Evolutionary conservation across 2,113 vertebrate species (phyloP).

Genomic region (Halichoeres trimaculatus): DNA sequence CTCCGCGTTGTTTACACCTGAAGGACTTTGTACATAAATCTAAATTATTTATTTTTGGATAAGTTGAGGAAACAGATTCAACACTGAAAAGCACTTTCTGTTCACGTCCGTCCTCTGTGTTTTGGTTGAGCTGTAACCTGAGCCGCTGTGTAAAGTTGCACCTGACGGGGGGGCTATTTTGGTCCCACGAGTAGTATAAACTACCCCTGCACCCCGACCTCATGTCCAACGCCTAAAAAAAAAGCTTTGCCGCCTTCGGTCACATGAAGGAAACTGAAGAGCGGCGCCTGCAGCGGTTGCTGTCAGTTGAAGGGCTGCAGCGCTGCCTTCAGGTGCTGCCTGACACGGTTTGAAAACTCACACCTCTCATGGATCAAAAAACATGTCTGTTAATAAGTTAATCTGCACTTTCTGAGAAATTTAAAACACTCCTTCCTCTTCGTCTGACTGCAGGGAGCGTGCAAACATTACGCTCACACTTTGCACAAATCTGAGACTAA

Average conservation of each 20-base stretch:
- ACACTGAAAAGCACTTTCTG: conserved; percentile 78
- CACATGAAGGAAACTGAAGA: conserved; percentile 83
- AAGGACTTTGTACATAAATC: conserved; percentile 60
- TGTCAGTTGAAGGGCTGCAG: conserved; percentile 56
- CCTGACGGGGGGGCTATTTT: conserved; percentile 85
- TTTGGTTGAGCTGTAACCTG: conserved; percentile 80
- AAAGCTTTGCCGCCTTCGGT: conserved; percentile 63
- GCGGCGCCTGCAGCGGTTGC: conserved; percentile 60
- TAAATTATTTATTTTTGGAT: conserved; percentile 54
- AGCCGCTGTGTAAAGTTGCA: conserved; percentile 78
- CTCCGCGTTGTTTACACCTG: conserved; percentile 76
- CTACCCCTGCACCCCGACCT: conserved; percentile 36
- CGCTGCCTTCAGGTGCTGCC: conserved; percentile 10
- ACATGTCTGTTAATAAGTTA: too few relatives aligned
- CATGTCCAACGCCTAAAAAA: conserved; percentile 17
- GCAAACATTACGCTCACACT: too few relatives aligned
- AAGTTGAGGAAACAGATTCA: conserved; percentile 4
- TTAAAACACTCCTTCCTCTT: too few relatives aligned
- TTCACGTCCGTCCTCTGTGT: conserved; percentile 60
- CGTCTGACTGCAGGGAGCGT: too few relatives aligned
- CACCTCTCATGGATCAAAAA: too few relatives aligned
- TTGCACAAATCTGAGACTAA: too few relatives aligned
- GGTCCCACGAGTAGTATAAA: conserved; percentile 79
- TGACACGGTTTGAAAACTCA: neutral
- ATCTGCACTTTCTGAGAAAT: too few relatives aligned